Base-by-base conservation (phyloP, 1,140 invertebrate species). In the Euborellia annulipes region DNA sequence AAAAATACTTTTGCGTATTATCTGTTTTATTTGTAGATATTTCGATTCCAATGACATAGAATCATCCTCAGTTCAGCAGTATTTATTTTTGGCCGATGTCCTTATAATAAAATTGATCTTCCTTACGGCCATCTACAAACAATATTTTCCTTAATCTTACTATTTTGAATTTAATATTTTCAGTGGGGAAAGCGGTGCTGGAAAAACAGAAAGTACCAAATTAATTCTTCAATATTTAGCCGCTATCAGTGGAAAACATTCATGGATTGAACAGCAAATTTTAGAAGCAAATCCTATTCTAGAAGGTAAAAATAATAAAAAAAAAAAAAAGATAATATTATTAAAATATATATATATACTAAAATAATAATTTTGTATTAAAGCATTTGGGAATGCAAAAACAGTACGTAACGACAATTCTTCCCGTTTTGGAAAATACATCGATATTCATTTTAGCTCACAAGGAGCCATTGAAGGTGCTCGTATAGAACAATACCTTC, bases 381-480 rank as follows among this genome's bases (percentile, higher is more conserved):
- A 55, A 78, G 91, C 91, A 3, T 97, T 97, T 63, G 93, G 92
- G 47, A 96, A 97, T 67, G 91, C 93, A 1, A 96, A 94, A 65
- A 97, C 92, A 0, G 83, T 94, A 8, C 72, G 87, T 36, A 97
- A 97, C 62, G 92, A 97, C 58, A 97, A 97, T 63, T 95, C 91
- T 0, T 94, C 88, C 20, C 72, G 93, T 47, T 85, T 97, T 62
- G 92, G 93, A 43, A 96, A 96, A 67, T 96, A 95, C 60, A 93
- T 96, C 51, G 89, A 95, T 57, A 90, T 97, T 52, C 78, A 88
- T 57, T 96, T 96, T 58, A 91, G 82, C 53, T 72, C 77, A 30
- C 69, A 77, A 40, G 91, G 90, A 18, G 69, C 75, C 7, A 95
- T 97, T 50, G 85, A 93, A 66, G 90, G 91, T 1, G 92, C 91